Percentiles rank a stretch among this genome's conserved stretches.
These are phyloP conservation scores for Agriopis leucophaearia DNA, from an alignment of 2,888 invertebrate genomes.

Conservation along the genomic window DNA sequence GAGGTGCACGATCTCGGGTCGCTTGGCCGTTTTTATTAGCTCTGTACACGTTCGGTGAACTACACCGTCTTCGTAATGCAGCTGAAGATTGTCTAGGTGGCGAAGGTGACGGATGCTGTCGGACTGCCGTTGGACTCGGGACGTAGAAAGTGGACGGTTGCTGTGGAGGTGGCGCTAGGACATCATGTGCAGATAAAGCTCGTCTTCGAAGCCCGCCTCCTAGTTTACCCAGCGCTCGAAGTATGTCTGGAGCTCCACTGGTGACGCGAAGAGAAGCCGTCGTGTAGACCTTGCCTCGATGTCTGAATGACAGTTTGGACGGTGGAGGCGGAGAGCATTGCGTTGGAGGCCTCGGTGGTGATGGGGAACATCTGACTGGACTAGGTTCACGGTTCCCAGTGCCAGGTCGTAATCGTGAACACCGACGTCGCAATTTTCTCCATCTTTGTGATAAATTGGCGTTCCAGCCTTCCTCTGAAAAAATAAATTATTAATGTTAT, in stretches of 20 bases:
- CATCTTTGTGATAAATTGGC: constrained; percentile 91
- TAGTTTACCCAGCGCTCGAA: constrained; percentile 89
- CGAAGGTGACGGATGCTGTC: constrained; percentile 78
- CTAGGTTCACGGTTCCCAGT: constrained; percentile 85
- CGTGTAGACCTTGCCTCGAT: constrained; percentile 82
- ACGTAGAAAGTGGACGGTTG: constrained; percentile 90
- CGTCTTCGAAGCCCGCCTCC: constrained; percentile 89
- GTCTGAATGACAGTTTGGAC: constrained; percentile 79
- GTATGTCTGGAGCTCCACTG: constrained; percentile 88
- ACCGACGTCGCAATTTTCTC: constrained; percentile 90
- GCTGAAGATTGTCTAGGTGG: constrained; percentile 69
- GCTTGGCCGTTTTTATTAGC: constrained; percentile 55
- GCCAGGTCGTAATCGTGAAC: constrained; percentile 89
- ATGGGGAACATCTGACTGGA: constrained; percentile 86
- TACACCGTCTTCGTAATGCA: constrained; percentile 75
- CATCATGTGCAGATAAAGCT: constrained; percentile 90
- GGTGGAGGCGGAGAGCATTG: constrained; percentile 82
- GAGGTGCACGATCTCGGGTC: constrained; percentile 67
- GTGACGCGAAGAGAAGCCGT: constrained; percentile 82
- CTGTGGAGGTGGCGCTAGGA: constrained; percentile 85
- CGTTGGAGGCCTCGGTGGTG: constrained; percentile 81
- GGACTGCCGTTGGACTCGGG: constrained; percentile 86
- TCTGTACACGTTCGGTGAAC: constrained; percentile 81
- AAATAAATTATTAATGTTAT: constrained; percentile 14
- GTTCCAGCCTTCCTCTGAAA: constrained; percentile 91